Evolutionary conservation across 1,140 invertebrate species (phyloP).

Genomic region (Ylistrum balloti): DNA sequence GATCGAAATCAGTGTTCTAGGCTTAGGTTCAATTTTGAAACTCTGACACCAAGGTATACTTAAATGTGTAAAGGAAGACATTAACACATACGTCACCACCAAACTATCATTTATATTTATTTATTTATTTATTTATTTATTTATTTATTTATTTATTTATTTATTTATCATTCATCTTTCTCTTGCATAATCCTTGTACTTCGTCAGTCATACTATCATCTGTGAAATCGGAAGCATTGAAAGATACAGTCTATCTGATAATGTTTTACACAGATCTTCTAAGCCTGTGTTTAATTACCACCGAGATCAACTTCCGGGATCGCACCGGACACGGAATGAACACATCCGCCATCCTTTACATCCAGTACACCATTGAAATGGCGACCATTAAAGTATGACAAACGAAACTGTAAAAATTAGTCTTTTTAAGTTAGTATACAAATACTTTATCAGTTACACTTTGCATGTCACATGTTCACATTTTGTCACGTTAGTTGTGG

Average conservation of each 20-base stretch:
- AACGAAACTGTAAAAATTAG: background rate
- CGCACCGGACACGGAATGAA: background rate
- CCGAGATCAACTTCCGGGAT: background rate
- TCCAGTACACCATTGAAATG: background rate
- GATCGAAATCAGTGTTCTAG: too few relatives aligned
- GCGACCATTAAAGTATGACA: background rate
- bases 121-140: too few relatives aligned
- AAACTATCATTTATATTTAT: too few relatives aligned
- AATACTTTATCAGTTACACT: background rate
- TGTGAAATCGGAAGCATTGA: background rate
- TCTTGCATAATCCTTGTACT: too few relatives aligned
- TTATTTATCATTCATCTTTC: too few relatives aligned
- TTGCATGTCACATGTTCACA: conserved; percentile 12
- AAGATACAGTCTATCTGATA: background rate
- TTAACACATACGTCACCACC: too few relatives aligned
- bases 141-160: too few relatives aligned
- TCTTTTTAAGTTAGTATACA: conserved; percentile 35
- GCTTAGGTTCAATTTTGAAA: too few relatives aligned
- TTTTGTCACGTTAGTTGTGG: background rate
- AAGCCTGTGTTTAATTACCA: background rate
- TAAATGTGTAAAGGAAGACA: too few relatives aligned
- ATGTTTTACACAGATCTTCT: background rate
- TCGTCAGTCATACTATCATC: background rate
- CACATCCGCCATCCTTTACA: background rate
- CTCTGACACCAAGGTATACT: too few relatives aligned